Conservation (phyloP, 2,888 invertebrate genomes). For the Raillietiella orientalis region DNA sequence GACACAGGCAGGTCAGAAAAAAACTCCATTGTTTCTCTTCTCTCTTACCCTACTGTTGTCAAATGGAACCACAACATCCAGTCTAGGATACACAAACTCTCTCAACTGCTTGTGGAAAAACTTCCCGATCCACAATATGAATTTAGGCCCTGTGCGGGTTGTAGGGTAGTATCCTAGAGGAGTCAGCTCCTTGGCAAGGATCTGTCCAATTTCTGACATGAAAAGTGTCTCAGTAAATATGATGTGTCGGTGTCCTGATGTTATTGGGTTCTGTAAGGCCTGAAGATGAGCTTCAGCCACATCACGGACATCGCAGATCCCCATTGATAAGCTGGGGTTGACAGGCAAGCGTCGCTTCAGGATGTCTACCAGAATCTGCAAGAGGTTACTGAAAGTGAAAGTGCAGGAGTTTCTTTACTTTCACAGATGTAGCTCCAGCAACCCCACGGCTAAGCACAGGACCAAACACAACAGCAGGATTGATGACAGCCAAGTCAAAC, state of each 20-base stretch:
- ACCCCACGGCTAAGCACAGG: slow-evolving; percentile 12
- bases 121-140: slow-evolving; percentile 11
- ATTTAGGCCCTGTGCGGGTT: slow-evolving; percentile 13
- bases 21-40: too few relatives aligned
- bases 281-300: slow-evolving; percentile 16
- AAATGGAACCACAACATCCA: slow-evolving; percentile 12
- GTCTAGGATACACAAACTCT: slow-evolving; percentile 12
- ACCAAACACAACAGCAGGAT: slow-evolving; percentile 17
- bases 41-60: slow-evolving; percentile 12
- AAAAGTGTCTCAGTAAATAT: slow-evolving; percentile 13
- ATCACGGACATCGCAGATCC: slow-evolving; percentile 18
- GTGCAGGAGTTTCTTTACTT: too few relatives aligned
- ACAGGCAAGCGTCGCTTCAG: slow-evolving; percentile 12
- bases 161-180: slow-evolving; percentile 15
- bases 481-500: slow-evolving; percentile 17
- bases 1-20: too few relatives aligned
- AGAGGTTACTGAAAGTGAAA: too few relatives aligned
- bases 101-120: slow-evolving; percentile 14
- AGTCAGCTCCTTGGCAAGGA: slow-evolving; percentile 16
- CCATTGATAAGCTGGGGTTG: slow-evolving; percentile 14
- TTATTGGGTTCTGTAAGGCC: slow-evolving; percentile 15
- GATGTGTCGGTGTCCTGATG: slow-evolving; percentile 15
- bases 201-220: slow-evolving; percentile 16
- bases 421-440: slow-evolving; percentile 8
- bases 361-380: too few relatives aligned